Percentiles rank a stretch among this genome's conserved stretches.
Evolutionary conservation across 1,140 invertebrate genomes (phyloP).

Genomic region (Elymnias hypermnestra): DNA sequence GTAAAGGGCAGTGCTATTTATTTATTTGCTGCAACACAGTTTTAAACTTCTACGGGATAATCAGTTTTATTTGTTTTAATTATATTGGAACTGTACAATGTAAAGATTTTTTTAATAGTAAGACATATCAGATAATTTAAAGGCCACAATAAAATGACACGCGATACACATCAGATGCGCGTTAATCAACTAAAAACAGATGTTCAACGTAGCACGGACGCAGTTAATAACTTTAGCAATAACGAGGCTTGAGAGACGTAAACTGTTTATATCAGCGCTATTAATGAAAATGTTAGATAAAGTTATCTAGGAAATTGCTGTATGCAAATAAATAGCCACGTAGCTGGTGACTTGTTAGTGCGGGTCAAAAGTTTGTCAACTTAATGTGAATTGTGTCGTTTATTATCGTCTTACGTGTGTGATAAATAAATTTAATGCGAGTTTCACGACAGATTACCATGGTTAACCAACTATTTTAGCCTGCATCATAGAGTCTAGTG

Average conservation of each 20-base stretch:
- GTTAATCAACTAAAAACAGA: slow-evolving; percentile 14
- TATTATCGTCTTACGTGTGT: slow-evolving; percentile 14
- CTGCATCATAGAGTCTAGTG: too few species aligned
- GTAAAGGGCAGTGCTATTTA: too few species aligned
- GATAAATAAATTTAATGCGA: slow-evolving; percentile 6
- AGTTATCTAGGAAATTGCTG: slow-evolving; percentile 17
- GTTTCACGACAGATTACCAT: slow-evolving; percentile 11
- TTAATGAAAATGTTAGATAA: slow-evolving; percentile 28
- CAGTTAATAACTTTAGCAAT: slow-evolving; percentile 15
- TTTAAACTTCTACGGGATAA: too few species aligned
- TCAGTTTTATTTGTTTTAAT: too few species aligned
- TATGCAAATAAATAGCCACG: slow-evolving; percentile 25
- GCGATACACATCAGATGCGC: slow-evolving; percentile 5
- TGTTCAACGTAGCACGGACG: slow-evolving; percentile 13
- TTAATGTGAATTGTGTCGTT: slow-evolving; percentile 15
- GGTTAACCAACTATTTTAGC: too few species aligned
- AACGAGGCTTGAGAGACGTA: slow-evolving; percentile 17
- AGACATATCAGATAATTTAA: too few species aligned
- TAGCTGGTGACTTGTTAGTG: slow-evolving; percentile 21
- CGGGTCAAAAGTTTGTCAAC: slow-evolving; percentile 24
- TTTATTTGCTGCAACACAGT: too few species aligned
- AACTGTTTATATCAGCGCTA: slow-evolving; percentile 12
- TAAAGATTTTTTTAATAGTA: too few species aligned
- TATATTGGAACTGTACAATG: too few species aligned
- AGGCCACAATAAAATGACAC: too few species aligned